A percentile compares a stretch with the other conserved stretches of the same genome.
These are phyloP conservation scores for Phenganax stokvisi DNA, from an alignment of 92 coral and sea anemone genomes.

Conservation along the genomic window DNA sequence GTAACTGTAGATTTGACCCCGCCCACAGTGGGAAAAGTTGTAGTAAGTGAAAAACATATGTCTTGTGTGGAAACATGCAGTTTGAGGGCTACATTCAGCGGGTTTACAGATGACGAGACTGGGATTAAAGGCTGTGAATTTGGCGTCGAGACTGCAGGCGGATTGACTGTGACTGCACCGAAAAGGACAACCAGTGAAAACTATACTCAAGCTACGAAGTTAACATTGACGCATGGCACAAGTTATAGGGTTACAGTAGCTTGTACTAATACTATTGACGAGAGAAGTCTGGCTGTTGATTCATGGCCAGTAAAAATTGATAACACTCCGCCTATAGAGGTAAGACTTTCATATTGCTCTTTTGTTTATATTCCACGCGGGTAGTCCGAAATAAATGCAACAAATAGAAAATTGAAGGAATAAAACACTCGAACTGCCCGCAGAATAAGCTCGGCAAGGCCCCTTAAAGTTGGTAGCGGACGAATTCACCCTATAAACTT, in stretches of 20 bases:
- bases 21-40: slow-evolving; percentile 55
- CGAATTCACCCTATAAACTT: no score
- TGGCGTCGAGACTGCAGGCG: slow-evolving; percentile 46
- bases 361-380: not conserved
- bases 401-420: not conserved
- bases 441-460: no score
- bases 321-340: slow-evolving; percentile 77
- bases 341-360: slow-evolving; percentile 11
- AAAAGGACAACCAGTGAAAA: slow-evolving; percentile 35
- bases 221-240: slow-evolving; percentile 57
- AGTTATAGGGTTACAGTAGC: slow-evolving; percentile 57
- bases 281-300: slow-evolving; percentile 42
- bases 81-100: slow-evolving; percentile 51
- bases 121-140: slow-evolving; percentile 65
- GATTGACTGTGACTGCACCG: slow-evolving; percentile 37
- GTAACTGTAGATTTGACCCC: slow-evolving; percentile 64
- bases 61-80: slow-evolving; percentile 62
- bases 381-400: not conserved
- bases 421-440: not conserved
- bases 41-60: slow-evolving; percentile 36
- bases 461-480: no score
- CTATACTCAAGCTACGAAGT: slow-evolving; percentile 39
- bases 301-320: slow-evolving; percentile 61
- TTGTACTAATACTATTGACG: slow-evolving; percentile 66
- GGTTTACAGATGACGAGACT: slow-evolving; percentile 65